These are phyloP conservation scores for Eurois occulta DNA, from an alignment of 2,888 invertebrate genomes.

Conservation along the genomic window DNA sequence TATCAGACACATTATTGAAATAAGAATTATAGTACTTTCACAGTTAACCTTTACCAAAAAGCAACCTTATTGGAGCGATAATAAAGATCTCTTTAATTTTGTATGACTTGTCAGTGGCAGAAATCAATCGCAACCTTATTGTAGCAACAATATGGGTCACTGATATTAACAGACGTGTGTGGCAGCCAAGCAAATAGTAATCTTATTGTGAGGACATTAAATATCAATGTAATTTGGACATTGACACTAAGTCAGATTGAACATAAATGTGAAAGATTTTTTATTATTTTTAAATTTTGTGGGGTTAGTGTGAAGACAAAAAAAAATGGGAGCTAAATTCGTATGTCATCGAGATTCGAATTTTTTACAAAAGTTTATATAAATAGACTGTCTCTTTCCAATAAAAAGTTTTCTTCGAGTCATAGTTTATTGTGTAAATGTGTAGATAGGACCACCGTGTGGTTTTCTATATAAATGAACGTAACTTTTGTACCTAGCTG, in stretches of 20 bases:
- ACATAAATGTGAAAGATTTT: background rate
- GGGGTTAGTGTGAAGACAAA: background rate
- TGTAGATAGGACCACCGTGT: conserved; percentile 61
- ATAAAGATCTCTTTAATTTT: background rate
- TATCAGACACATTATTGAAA: conserved; percentile 16
- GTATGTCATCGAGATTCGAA: conserved; percentile 50
- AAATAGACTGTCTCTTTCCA: conserved; percentile 65
- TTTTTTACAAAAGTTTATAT: conserved; percentile 61
- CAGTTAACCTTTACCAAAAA: background rate
- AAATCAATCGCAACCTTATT: background rate
- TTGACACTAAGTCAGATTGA: background rate
- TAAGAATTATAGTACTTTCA: conserved; percentile 1
- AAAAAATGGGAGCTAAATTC: conserved; percentile 57
- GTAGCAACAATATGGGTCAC: background rate
- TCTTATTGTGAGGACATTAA: background rate
- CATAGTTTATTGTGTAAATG: conserved; percentile 57
- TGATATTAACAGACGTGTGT: background rate
- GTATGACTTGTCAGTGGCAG: background rate
- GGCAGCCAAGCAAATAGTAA: background rate
- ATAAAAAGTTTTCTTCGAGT: conserved; percentile 62
- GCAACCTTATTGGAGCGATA: background rate
- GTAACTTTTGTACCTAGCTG: conserved; percentile 65
- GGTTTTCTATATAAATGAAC: conserved; percentile 53
- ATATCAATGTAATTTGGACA: background rate
- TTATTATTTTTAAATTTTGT: background rate